phyloP scores from a whole-genome alignment of 2,888 invertebrate genomes.

The Rosalia funebris region DNA sequence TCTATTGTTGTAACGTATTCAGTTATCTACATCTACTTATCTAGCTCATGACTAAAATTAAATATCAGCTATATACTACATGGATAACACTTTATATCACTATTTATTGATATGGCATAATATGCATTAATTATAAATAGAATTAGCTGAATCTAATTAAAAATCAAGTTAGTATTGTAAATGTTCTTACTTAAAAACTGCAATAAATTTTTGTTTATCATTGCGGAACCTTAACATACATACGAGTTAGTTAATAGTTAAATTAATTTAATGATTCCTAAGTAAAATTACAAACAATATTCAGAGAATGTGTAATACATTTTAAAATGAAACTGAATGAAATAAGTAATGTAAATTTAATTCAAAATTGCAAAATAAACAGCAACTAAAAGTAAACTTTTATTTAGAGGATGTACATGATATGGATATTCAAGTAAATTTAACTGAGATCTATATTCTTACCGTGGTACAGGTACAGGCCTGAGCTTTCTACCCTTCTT shows the following conservation, averaged over 20 bases:
- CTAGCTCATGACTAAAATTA: constrained; percentile 2
- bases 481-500: constrained; percentile 78
- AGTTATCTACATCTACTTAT: not conserved
- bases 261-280: no score
- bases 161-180: not conserved
- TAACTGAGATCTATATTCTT: constrained; percentile 28
- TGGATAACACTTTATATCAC: no score
- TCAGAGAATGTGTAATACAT: no score
- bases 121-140: no score
- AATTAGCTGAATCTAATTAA: not conserved
- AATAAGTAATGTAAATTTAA: no score
- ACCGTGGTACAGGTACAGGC: constrained; percentile 64
- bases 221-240: not conserved
- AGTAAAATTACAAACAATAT: no score
- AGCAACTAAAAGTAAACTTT: not conserved
- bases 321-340: no score
- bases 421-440: no score
- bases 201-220: not conserved
- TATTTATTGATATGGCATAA: no score
- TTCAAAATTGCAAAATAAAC: not conserved
- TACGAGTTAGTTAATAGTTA: no score
- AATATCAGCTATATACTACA: not conserved
- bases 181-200: not conserved
- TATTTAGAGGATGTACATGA: not conserved
- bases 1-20: not conserved